phyloP scores from a whole-genome alignment of 2,113 vertebrate genomes.

The Pseudolaguvia tuberculata region DNA sequence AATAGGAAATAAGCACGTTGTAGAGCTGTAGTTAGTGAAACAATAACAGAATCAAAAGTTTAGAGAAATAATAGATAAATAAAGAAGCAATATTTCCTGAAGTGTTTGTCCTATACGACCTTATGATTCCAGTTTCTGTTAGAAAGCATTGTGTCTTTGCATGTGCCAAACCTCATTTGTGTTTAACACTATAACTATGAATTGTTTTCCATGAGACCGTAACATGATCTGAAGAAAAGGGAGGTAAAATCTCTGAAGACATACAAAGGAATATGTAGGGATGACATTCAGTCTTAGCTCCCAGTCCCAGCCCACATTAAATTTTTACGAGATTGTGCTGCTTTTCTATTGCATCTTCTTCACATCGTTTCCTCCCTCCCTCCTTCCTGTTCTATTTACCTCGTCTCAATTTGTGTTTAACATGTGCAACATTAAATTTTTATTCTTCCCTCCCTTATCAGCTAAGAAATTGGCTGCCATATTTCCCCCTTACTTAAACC shows the following conservation, averaged over 20 bases:
- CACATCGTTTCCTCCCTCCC: not conserved
- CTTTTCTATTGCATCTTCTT: conserved; percentile 21
- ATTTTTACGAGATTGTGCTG: conserved; percentile 37
- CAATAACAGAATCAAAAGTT: too few species aligned
- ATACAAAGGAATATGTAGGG: conserved; percentile 25
- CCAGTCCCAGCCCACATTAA: conserved; percentile 30
- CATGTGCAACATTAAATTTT: conserved; percentile 48
- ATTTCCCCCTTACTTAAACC: conserved; percentile 31
- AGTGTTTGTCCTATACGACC: too few species aligned
- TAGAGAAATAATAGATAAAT: too few species aligned
- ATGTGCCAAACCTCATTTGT: not conserved
- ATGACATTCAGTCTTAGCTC: conserved; percentile 16
- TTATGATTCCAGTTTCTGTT: not conserved
- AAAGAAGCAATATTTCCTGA: too few species aligned
- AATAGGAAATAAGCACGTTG: too few species aligned
- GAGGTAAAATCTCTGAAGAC: conserved; percentile 16
- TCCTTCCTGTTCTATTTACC: not conserved
- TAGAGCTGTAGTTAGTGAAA: too few species aligned
- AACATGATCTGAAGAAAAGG: not conserved
- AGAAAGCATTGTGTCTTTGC: not conserved
- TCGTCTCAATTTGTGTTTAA: conserved; percentile 36
- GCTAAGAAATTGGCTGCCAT: conserved; percentile 41
- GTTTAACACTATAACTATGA: conserved; percentile 25
- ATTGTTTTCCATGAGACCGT: conserved; percentile 11
- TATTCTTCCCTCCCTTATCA: conserved; percentile 31